Conservation (phyloP, 2,113 vertebrate species). For the Chaetodon auriga region DNA sequence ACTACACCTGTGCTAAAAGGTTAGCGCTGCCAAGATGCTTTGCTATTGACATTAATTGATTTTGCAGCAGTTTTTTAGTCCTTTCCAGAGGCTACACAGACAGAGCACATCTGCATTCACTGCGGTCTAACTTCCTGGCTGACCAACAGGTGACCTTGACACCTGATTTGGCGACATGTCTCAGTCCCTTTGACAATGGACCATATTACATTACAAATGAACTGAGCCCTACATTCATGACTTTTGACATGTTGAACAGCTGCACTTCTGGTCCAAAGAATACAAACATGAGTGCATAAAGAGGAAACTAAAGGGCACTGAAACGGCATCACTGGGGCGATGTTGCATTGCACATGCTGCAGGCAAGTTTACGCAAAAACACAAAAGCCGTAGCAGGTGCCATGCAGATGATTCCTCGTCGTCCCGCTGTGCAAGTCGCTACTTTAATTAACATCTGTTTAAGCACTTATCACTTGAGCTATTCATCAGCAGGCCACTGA, state of each 20-base stretch:
- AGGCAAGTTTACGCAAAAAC: neutral
- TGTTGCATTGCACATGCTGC: neutral
- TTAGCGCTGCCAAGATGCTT: no score
- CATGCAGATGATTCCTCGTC: neutral
- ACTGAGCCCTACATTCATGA: no score
- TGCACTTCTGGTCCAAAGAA: neutral
- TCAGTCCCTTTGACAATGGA: neutral
- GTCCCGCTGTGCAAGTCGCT: conserved; percentile 21
- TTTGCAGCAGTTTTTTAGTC: neutral
- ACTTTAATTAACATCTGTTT: conserved; percentile 69
- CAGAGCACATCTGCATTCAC: neutral
- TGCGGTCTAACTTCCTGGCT: neutral
- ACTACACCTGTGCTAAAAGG: no score
- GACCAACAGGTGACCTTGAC: conserved; percentile 14
- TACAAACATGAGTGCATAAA: neutral
- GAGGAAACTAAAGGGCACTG: neutral
- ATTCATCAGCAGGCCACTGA: conserved; percentile 52
- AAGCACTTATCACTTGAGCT: conserved; percentile 34
- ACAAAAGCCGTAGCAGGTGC: neutral
- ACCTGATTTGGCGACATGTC: conserved; percentile 4
- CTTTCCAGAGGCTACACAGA: neutral
- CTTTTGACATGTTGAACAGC: neutral
- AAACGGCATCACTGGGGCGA: neutral
- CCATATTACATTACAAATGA: neutral
- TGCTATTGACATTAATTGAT: neutral